A percentile compares a stretch with the other conserved stretches of the same genome.
Evolutionary conservation across 1,140 invertebrate species (phyloP).

Genomic region (Gerris buenoi): DNA sequence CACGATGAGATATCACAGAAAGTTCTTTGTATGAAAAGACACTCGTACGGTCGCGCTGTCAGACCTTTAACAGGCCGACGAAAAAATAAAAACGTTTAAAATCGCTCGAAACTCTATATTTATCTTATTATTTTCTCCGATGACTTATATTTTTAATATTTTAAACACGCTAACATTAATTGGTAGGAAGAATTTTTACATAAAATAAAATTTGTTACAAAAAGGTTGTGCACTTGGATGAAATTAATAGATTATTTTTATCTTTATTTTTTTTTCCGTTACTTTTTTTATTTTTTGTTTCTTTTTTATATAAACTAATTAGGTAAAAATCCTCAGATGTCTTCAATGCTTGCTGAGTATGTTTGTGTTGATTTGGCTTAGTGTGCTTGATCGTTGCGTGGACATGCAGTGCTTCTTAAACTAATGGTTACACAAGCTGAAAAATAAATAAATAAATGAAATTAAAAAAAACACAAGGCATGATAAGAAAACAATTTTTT

Average conservation of each 20-base stretch:
- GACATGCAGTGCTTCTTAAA: slow-evolving; percentile 37
- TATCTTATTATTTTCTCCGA: background rate
- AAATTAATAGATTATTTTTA: too few relatives aligned
- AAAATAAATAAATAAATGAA: slow-evolving; percentile 32
- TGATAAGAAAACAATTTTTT: background rate
- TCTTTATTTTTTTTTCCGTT: background rate
- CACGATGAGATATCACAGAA: slow-evolving; percentile 5
- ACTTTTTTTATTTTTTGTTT: slow-evolving; percentile 7
- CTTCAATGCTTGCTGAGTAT: slow-evolving; percentile 76
- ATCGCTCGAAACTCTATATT: background rate
- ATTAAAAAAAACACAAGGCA: background rate
- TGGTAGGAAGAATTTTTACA: background rate
- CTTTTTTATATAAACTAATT: slow-evolving; percentile 18
- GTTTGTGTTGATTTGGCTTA: slow-evolving; percentile 41
- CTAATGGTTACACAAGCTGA: slow-evolving; percentile 67
- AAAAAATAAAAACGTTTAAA: background rate
- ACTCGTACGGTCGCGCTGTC: background rate
- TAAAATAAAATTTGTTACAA: background rate
- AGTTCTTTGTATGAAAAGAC: slow-evolving; percentile 5
- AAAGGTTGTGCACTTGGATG: slow-evolving; percentile 1
- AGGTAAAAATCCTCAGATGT: slow-evolving; percentile 64
- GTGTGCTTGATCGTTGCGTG: slow-evolving; percentile 29
- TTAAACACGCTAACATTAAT: background rate
- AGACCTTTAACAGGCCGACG: background rate
- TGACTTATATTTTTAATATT: background rate